Base-by-base conservation (phyloP, 2,113 vertebrate genomes). In the Poeciliopsis retropinna region DNA sequence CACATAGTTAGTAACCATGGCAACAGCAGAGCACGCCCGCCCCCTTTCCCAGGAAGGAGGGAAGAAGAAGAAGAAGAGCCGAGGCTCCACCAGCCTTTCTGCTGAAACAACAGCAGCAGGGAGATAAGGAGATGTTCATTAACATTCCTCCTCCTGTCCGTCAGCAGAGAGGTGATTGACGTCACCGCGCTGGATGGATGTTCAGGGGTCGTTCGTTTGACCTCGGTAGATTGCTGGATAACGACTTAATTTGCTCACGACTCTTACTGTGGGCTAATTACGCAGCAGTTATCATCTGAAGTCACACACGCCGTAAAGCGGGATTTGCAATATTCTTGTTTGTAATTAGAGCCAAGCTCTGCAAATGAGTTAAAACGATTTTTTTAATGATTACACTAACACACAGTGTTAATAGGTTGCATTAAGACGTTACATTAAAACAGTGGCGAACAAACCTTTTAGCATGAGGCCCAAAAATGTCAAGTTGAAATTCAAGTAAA, bases 1-100 rank as follows among this genome's bases (percentile, higher is more conserved):
- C 57, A 73, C 81, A 66, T 3, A 30, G 65, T 17, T 69, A 64
- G 88, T 90, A 85, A 78, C 90, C 80, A 92, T 88, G 75, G 90
- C 66, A 91, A 91, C 88, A 80, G 72, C 87, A 72, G 82, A 76
- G 86, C 67, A 51, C 31, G 76, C n/a, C n/a, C 68, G 37, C 47
- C 61, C 72, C 78, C 61, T 70, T 54, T 28, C 34, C 34, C 34
- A 34, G 34, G 34, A 34, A 13, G 9, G 25, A 69, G 57, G 63
- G 22, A 61, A 60, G 57, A 12, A 72, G 34, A 60, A 64, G 77
- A 86, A n/a, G n/a, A n/a, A 60, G 64, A 75, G 70, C 34, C 28
- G 60, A 66, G n/a, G 64, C 51, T 65, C 30, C 27, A 11, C 60
- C 60, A 27, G 44, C 51, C 78, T 71, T 67, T 60, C 70, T 25